phyloP scores from a whole-genome alignment of 37 sponge, comb jelly and placozoan species.

The Axinella damicornis region DNA sequence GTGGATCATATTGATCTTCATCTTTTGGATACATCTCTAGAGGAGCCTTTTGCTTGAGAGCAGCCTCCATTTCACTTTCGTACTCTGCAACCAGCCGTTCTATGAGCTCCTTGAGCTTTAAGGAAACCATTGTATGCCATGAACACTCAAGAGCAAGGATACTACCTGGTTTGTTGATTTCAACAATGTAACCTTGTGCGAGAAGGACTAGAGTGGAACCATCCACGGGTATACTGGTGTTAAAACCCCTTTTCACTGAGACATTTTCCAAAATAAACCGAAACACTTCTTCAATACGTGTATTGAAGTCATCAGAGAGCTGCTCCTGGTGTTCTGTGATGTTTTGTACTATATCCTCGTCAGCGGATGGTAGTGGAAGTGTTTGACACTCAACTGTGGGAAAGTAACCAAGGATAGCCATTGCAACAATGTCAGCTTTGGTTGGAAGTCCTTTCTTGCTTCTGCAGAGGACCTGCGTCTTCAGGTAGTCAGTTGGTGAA shows the following conservation, averaged over 20 bases:
- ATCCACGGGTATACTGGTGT: too few species aligned
- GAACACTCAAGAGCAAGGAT: neutral
- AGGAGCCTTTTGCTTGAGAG: neutral
- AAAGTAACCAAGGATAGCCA: conserved; percentile 3
- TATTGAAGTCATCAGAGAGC: conserved; percentile 1
- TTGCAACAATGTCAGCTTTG: neutral
- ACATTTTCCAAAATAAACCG: too few species aligned
- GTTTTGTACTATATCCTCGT: neutral
- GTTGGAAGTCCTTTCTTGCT: too few species aligned
- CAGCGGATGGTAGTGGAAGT: conserved; percentile 7
- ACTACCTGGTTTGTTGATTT: neutral
- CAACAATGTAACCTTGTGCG: neutral
- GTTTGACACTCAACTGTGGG: conserved; percentile 8
- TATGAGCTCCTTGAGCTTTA: neutral
- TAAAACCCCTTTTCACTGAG: too few species aligned
- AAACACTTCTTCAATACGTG: neutral
- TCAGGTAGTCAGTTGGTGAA: conserved; percentile 1
- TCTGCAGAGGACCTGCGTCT: neutral
- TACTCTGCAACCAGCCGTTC: conserved; percentile 11
- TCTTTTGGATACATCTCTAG: too few species aligned
- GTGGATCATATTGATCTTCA: too few species aligned
- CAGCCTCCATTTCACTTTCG: conserved; percentile 1
- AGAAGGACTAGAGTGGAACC: conserved; percentile 8
- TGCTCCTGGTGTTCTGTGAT: neutral
- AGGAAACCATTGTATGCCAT: conserved; percentile 12